Evolutionary conservation across 2,797 vertebrate species (phyloP), one percentile per base, ranked within the genome.

Genomic region (Glyptemys insculpta): DNA sequence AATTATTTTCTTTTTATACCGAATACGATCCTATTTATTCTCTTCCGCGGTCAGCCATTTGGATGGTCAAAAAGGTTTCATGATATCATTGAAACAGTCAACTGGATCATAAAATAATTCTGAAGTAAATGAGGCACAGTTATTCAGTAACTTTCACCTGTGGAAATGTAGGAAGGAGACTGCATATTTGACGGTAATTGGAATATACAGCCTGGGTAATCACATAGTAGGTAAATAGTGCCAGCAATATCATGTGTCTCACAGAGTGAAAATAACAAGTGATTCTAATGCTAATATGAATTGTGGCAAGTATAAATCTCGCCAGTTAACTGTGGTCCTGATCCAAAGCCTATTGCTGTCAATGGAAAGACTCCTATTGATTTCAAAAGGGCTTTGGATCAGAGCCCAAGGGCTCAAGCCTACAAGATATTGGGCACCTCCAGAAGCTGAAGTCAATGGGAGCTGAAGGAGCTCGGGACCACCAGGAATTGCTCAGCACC

Each of bases 101-200:
- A 52, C 53, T 94, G 94, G 89, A 96, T 96, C 96, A 97, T 96
- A 97, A 97, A 98, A 91, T 95, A 93, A 96, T 97, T 96, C 95
- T 90, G 89, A 96, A 92, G 88, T 57, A 96, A 98, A 97, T 97
- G 96, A 98, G 91, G 94, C 91, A 94, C 74, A 88, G 83, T 97
- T 96, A 94, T 96, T 96, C 92, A 92, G 88, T 97, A 96, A 94
- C 89, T 91, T 87, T 68, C 81, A 93, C 85, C 88, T 86, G 53
- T 89, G 93, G 81, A 95, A 96, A 94, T 82, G 52, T 85, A 93
- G 89, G 65, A 72, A 92, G 68, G 44, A 14, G 15, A 76, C 37
- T 85, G 34, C 85, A 47, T 68, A 78, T 92, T 87, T 96, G 87
- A 91, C 47, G 62, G 84, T 95, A 97, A 97, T 92, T 97, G 53